These are phyloP conservation scores for Drosophila obscura DNA, from an alignment of 1,140 invertebrate genomes.

Conservation along the genomic window DNA sequence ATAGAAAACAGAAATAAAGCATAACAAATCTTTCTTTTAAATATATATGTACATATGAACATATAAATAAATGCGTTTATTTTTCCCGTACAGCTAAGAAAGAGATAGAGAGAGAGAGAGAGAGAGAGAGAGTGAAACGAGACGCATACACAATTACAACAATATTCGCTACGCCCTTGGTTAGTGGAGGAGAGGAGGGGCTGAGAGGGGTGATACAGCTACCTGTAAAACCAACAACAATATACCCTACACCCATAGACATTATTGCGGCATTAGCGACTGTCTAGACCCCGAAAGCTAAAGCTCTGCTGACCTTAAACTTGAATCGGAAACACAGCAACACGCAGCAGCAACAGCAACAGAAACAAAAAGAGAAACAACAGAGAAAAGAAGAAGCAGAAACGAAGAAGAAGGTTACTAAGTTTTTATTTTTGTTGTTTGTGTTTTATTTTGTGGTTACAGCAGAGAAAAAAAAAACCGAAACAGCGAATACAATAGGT, in stretches of 20 bases:
- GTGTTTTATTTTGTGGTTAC: conserved; percentile 56
- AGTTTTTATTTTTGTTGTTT: conserved; percentile 20
- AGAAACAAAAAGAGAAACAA: conserved; percentile 31
- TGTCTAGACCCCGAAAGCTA: conserved; percentile 43
- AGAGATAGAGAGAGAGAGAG: not conserved
- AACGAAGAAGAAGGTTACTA: conserved; percentile 41
- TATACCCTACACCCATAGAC: conserved; percentile 40
- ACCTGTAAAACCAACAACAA: conserved; percentile 44
- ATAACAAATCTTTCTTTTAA: conserved; percentile 4
- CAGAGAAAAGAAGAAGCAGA: conserved; percentile 21
- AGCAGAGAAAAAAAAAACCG: conserved; percentile 25
- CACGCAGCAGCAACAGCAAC: conserved; percentile 24
- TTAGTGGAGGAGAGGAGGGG: not conserved
- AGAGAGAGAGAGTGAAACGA: not conserved
- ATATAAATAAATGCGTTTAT: conserved; percentile 4
- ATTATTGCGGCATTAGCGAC: conserved; percentile 69
- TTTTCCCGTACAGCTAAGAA: not conserved
- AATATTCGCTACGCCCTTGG: conserved; percentile 67
- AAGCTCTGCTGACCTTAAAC: conserved; percentile 62
- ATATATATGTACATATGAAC: not conserved
- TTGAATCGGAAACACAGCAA: conserved; percentile 69
- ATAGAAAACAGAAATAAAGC: conserved; percentile 7
- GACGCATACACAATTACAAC: conserved; percentile 35
- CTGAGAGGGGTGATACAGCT: conserved; percentile 15
- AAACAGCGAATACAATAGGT: conserved; percentile 20